Conservation (phyloP, 2,113 vertebrate species). For the Solenodon paradoxus region DNA sequence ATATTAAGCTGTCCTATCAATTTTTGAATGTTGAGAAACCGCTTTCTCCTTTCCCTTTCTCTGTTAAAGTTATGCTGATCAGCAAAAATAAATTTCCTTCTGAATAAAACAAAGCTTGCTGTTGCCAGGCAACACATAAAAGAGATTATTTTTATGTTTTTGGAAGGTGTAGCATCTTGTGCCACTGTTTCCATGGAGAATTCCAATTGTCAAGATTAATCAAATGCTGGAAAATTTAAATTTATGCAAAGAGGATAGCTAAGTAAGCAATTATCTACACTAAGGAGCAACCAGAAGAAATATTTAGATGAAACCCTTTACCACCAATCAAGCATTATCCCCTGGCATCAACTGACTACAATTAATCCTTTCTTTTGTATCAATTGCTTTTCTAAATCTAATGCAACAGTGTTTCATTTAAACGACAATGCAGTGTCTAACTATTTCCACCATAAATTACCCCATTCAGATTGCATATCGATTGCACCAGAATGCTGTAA, state of each 20-base stretch:
- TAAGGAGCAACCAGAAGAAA: neutral
- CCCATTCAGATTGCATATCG: neutral
- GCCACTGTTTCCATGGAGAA: constrained; percentile 65
- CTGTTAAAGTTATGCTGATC: neutral
- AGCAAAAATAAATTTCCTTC: constrained; percentile 51
- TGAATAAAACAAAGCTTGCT: constrained; percentile 35
- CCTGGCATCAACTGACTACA: neutral
- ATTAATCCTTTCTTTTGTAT: neutral
- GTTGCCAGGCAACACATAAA: constrained; percentile 68
- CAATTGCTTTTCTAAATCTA: neutral
- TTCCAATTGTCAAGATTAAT: constrained; percentile 47
- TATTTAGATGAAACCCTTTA: neutral
- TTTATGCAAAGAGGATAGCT: constrained; percentile 6
- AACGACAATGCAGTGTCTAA: neutral
- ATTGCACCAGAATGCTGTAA: neutral
- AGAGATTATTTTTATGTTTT: constrained; percentile 51
- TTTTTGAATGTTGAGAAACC: constrained; percentile 34
- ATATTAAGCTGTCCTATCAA: neutral
- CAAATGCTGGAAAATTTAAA: constrained; percentile 29
- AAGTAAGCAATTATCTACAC: constrained; percentile 17
- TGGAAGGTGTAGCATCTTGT: neutral
- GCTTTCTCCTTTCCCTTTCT: neutral
- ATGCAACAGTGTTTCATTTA: neutral
- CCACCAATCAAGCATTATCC: neutral
- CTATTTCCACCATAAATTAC: neutral